Percentiles rank a stretch among this genome's conserved stretches.
Conservation (phyloP, 2,113 vertebrate genomes). For the Chionodraco myersi region DNA sequence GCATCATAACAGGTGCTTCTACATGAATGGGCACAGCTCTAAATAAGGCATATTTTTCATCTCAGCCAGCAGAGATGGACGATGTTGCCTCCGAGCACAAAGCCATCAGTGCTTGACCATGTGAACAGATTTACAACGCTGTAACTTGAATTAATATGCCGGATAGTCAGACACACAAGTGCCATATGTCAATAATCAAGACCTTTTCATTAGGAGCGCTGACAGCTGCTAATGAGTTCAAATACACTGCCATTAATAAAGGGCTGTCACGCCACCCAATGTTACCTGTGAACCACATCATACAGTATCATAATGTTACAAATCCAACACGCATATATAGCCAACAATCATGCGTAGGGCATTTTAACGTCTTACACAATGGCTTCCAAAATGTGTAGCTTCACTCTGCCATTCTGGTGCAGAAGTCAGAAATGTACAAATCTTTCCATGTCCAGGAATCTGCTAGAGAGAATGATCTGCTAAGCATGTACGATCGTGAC, state of each 20-base stretch:
- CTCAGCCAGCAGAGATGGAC: conserved; percentile 18
- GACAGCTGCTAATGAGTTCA: conserved; percentile 74
- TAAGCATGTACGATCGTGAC: conserved; percentile 11
- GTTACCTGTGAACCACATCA: conserved; percentile 63
- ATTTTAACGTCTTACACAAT: conserved; percentile 1
- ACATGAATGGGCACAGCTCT: conserved; percentile 29
- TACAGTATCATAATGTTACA: conserved; percentile 56
- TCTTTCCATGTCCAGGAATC: conserved; percentile 8
- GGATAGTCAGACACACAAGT: conserved; percentile 68
- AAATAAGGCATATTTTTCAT: conserved; percentile 31
- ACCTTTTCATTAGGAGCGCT: conserved; percentile 77
- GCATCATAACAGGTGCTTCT: conserved; percentile 49
- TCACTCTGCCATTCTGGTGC: not conserved
- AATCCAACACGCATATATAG: conserved; percentile 15
- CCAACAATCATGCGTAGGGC: conserved; percentile 7
- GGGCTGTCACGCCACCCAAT: conserved; percentile 57
- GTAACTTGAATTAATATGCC: conserved; percentile 66
- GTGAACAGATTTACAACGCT: conserved; percentile 60
- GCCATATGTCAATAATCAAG: conserved; percentile 80
- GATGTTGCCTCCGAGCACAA: conserved; percentile 30
- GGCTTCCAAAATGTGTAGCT: not conserved
- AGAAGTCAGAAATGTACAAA: conserved; percentile 8
- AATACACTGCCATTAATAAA: conserved; percentile 62
- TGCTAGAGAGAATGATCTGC: not conserved
- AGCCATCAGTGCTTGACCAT: conserved; percentile 38